Evolutionary conservation across 2,888 invertebrate species (phyloP).

Genomic region (Mythimna vitellina): DNA sequence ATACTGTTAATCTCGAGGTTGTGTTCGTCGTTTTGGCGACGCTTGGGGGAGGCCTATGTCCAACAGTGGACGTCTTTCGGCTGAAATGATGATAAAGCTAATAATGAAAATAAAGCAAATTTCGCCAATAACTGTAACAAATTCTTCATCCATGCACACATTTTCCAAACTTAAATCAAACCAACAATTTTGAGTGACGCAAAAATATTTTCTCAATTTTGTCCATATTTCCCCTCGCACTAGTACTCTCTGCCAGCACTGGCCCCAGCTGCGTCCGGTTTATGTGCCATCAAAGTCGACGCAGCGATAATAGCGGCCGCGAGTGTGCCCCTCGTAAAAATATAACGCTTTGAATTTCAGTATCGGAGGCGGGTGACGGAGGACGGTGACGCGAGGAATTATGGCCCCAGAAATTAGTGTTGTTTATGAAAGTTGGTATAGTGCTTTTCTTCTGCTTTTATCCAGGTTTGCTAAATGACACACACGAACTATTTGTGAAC

Average conservation of each 20-base stretch:
- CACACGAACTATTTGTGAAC: neutral
- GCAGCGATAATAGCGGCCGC: constrained; percentile 77
- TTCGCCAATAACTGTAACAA: too few species aligned
- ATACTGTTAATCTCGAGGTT: too few species aligned
- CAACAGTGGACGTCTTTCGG: too few species aligned
- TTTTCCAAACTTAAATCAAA: neutral
- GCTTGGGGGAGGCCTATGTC: too few species aligned
- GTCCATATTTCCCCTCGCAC: neutral
- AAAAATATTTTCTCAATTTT: constrained; percentile 8
- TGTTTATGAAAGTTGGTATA: constrained; percentile 30
- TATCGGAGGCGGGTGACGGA: constrained; percentile 52
- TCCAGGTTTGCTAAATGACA: neutral
- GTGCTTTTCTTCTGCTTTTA: constrained; percentile 1
- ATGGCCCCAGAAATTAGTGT: constrained; percentile 34
- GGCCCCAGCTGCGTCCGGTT: constrained; percentile 78
- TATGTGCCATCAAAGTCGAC: constrained; percentile 81
- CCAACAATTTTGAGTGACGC: constrained; percentile 17
- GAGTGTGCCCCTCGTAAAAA: constrained; percentile 80
- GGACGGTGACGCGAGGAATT: constrained; percentile 43
- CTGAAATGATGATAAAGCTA: too few species aligned
- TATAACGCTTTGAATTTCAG: constrained; percentile 74
- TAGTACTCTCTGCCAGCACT: constrained; percentile 33
- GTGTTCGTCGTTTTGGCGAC: too few species aligned
- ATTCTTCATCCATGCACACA: neutral
- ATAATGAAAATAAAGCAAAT: too few species aligned